A percentile compares a stretch with the other conserved stretches of the same genome.
Evolutionary conservation across 2,113 vertebrate species (phyloP).

Genomic region (Pseudorectes ferrugineus): DNA sequence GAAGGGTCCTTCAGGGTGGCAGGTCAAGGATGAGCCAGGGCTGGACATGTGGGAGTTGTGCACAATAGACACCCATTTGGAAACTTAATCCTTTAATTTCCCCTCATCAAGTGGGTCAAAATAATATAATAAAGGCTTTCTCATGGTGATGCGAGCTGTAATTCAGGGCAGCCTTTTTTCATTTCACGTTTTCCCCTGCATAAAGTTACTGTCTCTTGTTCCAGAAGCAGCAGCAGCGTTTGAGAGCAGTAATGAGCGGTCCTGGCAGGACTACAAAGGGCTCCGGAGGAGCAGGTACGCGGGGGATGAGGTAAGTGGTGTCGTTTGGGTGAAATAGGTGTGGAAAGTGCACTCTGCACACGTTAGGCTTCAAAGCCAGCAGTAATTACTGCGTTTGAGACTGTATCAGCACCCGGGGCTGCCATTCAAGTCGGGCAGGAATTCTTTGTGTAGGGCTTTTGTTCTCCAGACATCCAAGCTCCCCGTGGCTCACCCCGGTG

Average conservation of each 20-base stretch:
- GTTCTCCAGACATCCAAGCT: background rate
- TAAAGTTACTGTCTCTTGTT: constrained; percentile 13
- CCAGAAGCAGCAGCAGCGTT: background rate
- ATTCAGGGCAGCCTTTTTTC: constrained; percentile 10
- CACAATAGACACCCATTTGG: background rate
- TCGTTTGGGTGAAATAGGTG: constrained; percentile 53
- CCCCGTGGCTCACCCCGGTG: background rate
- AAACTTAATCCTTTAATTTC: constrained; percentile 79
- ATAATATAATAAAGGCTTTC: constrained; percentile 56
- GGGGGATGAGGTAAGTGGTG: constrained; percentile 5
- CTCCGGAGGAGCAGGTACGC: background rate
- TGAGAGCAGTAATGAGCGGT: constrained; percentile 12
- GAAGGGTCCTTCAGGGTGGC: background rate
- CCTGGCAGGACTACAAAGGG: constrained; percentile 64
- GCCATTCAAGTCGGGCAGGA: background rate
- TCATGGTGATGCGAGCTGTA: constrained; percentile 53
- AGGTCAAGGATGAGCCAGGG: constrained; percentile 26
- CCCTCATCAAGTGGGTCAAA: constrained; percentile 37
- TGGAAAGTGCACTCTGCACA: constrained; percentile 39
- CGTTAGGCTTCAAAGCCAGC: constrained; percentile 48
- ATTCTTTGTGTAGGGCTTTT: background rate
- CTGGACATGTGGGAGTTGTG: background rate
- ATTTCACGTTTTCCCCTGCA: background rate
- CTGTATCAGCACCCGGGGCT: constrained; percentile 12
- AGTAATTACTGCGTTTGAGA: constrained; percentile 39